Evolutionary conservation across 2,797 vertebrate genomes (phyloP).

Genomic region (Chanos chanos): DNA sequence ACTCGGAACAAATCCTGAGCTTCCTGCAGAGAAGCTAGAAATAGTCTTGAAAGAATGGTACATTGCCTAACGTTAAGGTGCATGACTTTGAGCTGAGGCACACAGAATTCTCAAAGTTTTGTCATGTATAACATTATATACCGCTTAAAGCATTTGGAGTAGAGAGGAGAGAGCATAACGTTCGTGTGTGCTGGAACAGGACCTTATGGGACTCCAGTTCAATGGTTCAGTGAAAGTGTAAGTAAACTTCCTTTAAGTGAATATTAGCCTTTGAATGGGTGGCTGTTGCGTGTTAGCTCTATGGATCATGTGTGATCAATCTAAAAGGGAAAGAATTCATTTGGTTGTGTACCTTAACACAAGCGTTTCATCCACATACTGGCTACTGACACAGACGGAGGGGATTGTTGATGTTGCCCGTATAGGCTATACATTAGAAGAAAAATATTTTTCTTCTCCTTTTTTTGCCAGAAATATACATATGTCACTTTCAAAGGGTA

Average conservation of each 20-base stretch:
- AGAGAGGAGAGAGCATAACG: slow-evolving; percentile 29
- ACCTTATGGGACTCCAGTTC: slow-evolving; percentile 44
- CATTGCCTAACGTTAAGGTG: slow-evolving; percentile 65
- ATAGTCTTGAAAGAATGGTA: slow-evolving; percentile 76
- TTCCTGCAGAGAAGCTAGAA: slow-evolving; percentile 86
- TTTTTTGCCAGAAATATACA: too few species aligned
- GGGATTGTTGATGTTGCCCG: too few species aligned
- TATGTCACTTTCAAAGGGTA: too few species aligned
- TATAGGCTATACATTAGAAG: too few species aligned
- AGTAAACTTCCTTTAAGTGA: slow-evolving; percentile 65
- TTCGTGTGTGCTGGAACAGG: slow-evolving; percentile 42
- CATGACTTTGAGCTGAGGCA: slow-evolving; percentile 62
- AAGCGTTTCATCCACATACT: too few species aligned
- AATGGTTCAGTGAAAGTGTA: slow-evolving; percentile 61
- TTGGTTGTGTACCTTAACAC: too few species aligned
- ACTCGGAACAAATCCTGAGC: slow-evolving; percentile 94
- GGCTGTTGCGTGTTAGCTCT: slow-evolving; percentile 32
- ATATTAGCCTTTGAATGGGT: slow-evolving; percentile 32
- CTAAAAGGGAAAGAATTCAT: too few species aligned
- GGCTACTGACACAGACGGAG: too few species aligned
- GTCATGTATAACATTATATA: slow-evolving; percentile 51
- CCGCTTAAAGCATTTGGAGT: slow-evolving; percentile 44
- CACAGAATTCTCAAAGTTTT: slow-evolving; percentile 53
- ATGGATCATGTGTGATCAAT: too few species aligned
- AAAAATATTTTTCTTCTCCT: too few species aligned